Percentiles rank a stretch among this genome's conserved stretches.
Conservation (phyloP, 1,140 invertebrate genomes). For the Chrysopa pallens region DNA sequence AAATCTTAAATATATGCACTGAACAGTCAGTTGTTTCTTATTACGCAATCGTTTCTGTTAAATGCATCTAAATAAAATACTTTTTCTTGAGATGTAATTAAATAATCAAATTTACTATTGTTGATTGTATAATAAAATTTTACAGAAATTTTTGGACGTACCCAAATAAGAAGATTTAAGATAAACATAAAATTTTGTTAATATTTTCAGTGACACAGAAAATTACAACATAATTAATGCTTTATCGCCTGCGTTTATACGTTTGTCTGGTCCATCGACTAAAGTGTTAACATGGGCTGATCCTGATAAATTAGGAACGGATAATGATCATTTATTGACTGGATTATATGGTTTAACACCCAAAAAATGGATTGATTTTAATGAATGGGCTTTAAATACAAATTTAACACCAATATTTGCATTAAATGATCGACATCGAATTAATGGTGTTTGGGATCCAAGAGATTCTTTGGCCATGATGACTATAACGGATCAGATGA, state of each 20-base stretch:
- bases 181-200: too few relatives aligned
- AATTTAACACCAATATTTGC: slow-evolving; percentile 28
- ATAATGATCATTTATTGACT: slow-evolving; percentile 2
- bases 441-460: slow-evolving; percentile 28
- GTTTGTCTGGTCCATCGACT: slow-evolving; percentile 36
- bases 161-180: too few relatives aligned
- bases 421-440: slow-evolving; percentile 22
- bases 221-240: slow-evolving; percentile 29
- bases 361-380: slow-evolving; percentile 24
- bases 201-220: slow-evolving; percentile 17
- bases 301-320: slow-evolving; percentile 7
- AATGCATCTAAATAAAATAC: too few relatives aligned
- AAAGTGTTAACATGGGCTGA: slow-evolving; percentile 26
- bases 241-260: slow-evolving; percentile 36
- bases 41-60: too few relatives aligned
- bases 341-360: slow-evolving; percentile 9
- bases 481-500: slow-evolving; percentile 32
- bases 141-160: too few relatives aligned
- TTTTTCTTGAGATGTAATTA: too few relatives aligned
- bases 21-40: too few relatives aligned
- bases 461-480: slow-evolving; percentile 30
- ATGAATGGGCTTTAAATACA: slow-evolving; percentile 25
- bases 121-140: too few relatives aligned
- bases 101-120: too few relatives aligned
- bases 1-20: too few relatives aligned